Evolutionary conservation across 2,113 vertebrate genomes (phyloP), one percentile per base, ranked within the genome.

Genomic region (Tetrax tetrax): DNA sequence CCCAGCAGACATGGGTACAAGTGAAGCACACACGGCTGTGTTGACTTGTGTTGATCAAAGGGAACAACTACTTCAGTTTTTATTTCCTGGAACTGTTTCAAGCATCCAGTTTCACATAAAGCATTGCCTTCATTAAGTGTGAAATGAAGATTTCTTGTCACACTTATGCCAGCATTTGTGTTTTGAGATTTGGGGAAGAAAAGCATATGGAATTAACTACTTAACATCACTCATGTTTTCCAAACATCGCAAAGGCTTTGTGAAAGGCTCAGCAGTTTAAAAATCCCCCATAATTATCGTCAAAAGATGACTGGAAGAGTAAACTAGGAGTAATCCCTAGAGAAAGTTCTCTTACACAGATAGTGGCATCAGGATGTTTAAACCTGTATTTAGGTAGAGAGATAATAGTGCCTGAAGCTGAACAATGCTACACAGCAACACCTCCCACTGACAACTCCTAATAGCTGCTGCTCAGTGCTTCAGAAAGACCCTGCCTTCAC

Each of bases 201-300:
- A 79, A 78, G 17, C 12, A 15, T 28, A 81, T 35, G 35, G 29
- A 76, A 72, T 72, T 81, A 65, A 65, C 28, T 20, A 37, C 2
- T 3, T 24, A 56, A 51, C 0, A 0, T 13, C 1, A 0, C 33
- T 35, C 23, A 74, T 0, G 1, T 38, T 80, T 60, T 38, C 27
- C n/a, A 76, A 60, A 51, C 14, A 7, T 29, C 5, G 4, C 23
- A 70, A 81, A 47, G 17, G 31, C 25, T 53, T 45, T 48, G 14
- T 50, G 43, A 66, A 65, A 83, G 50, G 22, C 10, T 70, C 47
- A 57, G 8, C 15, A 59, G 53, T 69, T 60, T 11, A 92, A 92
- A 93, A 95, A 69, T 45, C 14, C 28, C 38, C 1, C 16, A 35
- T 5, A 21, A 50, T 6, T 45, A 20, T 51, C 43, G 74, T 38